Base-by-base conservation (phyloP, 2,113 vertebrate species). In the Scatophagus argus region DNA sequence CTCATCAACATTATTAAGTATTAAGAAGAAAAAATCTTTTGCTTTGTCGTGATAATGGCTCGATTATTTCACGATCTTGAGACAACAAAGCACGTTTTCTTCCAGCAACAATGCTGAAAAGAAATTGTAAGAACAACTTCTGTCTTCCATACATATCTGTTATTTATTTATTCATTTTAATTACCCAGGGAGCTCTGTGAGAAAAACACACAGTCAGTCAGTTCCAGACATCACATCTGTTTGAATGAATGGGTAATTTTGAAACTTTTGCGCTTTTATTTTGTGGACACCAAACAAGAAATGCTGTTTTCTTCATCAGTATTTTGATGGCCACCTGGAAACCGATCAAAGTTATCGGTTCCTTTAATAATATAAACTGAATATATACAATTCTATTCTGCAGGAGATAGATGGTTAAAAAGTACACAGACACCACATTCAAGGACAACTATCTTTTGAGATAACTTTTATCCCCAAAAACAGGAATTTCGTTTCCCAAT, bases 361-460 rank as follows among this genome's bases (percentile, higher is more conserved):
- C 4, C 4, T 54, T 39, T 54, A 16, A 1, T 46, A 11, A 31
- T 23, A 34, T 16, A 46, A 25, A 29, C 25, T 13, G 19, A 64
- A 59, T 23, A 61, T 54, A 59, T 68, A 5, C 60, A 6, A 25
- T 21, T 54, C 29, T 51, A 5, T 47, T 63, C 8, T 21, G 25
- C 32, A 47, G 29, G n/a, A 77, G 43, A 32, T 11, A 41, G 49
- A 52, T 55, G 41, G 59, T 71, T 80, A 62, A 72, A 79, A 80
- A 31, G 16, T 71, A 65, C 79, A 87, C 63, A 74, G 69, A 80
- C 68, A 23, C 49, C 6, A 41, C 2, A 19, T 44, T 19, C 13
- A 70, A 16, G n/a, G 21, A 69, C 23, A 32, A 21, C 16, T 12
- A 52, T 36, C 14, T 17, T 41, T 55, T 46, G 8, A n/a, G 16